Evolutionary conservation across 2,797 vertebrate genomes (phyloP), one percentile per base, ranked within the genome.

Genomic region (Martes flavigula): DNA sequence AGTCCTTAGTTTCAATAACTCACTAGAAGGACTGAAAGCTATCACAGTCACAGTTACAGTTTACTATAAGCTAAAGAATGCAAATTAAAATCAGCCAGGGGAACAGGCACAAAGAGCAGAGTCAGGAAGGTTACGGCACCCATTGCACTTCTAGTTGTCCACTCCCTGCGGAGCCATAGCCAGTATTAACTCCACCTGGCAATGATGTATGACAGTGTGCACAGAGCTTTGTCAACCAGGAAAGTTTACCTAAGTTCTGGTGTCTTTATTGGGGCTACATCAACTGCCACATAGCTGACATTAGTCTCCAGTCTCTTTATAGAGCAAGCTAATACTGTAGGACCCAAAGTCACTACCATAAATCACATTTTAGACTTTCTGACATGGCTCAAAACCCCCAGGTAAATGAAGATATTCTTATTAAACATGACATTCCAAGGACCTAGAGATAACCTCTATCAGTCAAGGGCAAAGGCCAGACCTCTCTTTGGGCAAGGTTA

Each of bases 401-500:
- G 11, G 7, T 21, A 84, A 92, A 87, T 32, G 38, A 95, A 94
- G 83, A 68, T 0, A 86, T 27, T 51, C 27, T 78, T 66, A 91
- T 32, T 60, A 40, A 73, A 15, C 6, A 93, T 32, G 18, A 70
- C 7, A 77, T 54, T 30, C 35, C 77, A 64, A 38, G 7, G 66
- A 0, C 35, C 48, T 66, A 40, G 20, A 88, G 79, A 83, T 78
- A 77, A 93, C 14, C 78, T 85, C 7, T 3, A 56, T 13, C 35
- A 78, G 14, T 18, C 66, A 62, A 83, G 27, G 48, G 4, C 43
- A 81, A 92, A 66, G 20, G 18, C 14, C 62, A 81, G 38, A 40
- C 9, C 5, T 83, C 7, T n/a, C 46, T 88, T 58, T 12, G 30
- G 40, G 17, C 13, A 62, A 94, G 48, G n/a, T n/a, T 83, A 84